A percentile compares a stretch with the other conserved stretches of the same genome.
phyloP scores from a whole-genome alignment of 1,140 invertebrate species.

The Trichonephila clavipes region DNA sequence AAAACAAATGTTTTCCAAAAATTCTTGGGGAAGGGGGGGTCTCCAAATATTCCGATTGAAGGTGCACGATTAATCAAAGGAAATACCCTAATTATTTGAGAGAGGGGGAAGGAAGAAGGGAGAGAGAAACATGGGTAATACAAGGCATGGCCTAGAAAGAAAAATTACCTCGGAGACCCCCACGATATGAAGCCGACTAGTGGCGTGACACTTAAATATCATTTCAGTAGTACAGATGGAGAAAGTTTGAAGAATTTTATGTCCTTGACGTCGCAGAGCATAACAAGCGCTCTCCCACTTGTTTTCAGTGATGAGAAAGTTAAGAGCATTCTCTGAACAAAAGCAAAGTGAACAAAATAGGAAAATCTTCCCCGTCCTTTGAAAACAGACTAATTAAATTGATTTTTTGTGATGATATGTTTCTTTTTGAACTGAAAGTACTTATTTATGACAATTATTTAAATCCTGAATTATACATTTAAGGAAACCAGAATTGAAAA shows the following conservation, averaged over 20 bases:
- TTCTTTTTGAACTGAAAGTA: not conserved
- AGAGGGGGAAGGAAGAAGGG: not conserved
- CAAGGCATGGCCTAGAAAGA: slow-evolving; percentile 46
- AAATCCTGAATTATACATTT: too few species aligned
- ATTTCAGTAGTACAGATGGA: not conserved
- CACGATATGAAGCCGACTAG: not conserved
- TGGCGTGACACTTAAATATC: slow-evolving; percentile 44
- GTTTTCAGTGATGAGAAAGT: not conserved
- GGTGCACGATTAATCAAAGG: not conserved
- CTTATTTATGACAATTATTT: too few species aligned
- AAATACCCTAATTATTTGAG: slow-evolving; percentile 14
- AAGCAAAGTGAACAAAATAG: not conserved
- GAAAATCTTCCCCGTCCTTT: not conserved
- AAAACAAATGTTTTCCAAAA: too few species aligned
- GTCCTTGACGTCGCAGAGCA: not conserved
- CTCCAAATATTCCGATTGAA: not conserved
- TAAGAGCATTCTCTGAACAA: not conserved
- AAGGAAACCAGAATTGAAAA: too few species aligned
- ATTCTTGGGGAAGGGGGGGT: too few species aligned
- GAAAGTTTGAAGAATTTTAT: not conserved
- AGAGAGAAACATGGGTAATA: slow-evolving; percentile 20
- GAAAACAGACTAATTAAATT: not conserved
- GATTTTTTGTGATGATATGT: not conserved
- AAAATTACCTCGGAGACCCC: slow-evolving; percentile 29
- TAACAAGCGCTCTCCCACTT: not conserved